A percentile compares a stretch with the other conserved stretches of the same genome.
phyloP scores from a whole-genome alignment of 2,113 vertebrate genomes.

The Nansenia antarctica region DNA sequence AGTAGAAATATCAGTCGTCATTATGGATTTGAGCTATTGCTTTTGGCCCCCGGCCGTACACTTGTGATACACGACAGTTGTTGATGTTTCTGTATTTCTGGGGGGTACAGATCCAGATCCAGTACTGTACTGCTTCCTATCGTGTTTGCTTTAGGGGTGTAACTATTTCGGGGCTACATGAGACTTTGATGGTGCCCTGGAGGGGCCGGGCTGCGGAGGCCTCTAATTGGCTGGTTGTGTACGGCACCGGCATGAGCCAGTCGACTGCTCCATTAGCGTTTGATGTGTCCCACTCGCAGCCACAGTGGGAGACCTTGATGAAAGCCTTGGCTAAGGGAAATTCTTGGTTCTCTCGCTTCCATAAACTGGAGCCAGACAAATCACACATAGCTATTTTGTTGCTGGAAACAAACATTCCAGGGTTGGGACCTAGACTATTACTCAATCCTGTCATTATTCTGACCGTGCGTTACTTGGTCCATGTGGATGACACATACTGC shows the following conservation, averaged over 20 bases:
- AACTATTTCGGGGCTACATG: constrained; percentile 20
- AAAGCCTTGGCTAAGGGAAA: constrained; percentile 45
- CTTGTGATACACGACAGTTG: too few relatives aligned
- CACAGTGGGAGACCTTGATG: constrained; percentile 42
- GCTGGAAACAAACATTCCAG: constrained; percentile 12
- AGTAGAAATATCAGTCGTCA: too few relatives aligned
- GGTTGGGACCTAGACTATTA: constrained; percentile 5
- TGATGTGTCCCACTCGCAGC: constrained; percentile 49
- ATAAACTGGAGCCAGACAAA: constrained; percentile 49
- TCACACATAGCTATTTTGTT: constrained; percentile 22
- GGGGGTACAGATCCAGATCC: too few relatives aligned
- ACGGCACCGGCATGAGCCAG: constrained; percentile 38
- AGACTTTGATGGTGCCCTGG: constrained; percentile 28
- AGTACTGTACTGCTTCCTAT: constrained; percentile 22
- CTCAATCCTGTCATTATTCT: constrained; percentile 24
- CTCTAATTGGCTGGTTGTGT: constrained; percentile 56
- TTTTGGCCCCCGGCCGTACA: too few relatives aligned
- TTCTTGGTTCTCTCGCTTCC: constrained; percentile 18
- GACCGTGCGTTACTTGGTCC: too few relatives aligned
- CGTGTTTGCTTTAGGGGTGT: constrained; percentile 35
- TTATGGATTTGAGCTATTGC: too few relatives aligned
- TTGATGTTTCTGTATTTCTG: too few relatives aligned
- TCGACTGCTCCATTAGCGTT: constrained; percentile 41
- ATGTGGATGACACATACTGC: too few relatives aligned
- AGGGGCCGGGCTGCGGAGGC: constrained; percentile 26